Conservation (phyloP, 2,113 vertebrate species). For the Xenus cinereus region DNA sequence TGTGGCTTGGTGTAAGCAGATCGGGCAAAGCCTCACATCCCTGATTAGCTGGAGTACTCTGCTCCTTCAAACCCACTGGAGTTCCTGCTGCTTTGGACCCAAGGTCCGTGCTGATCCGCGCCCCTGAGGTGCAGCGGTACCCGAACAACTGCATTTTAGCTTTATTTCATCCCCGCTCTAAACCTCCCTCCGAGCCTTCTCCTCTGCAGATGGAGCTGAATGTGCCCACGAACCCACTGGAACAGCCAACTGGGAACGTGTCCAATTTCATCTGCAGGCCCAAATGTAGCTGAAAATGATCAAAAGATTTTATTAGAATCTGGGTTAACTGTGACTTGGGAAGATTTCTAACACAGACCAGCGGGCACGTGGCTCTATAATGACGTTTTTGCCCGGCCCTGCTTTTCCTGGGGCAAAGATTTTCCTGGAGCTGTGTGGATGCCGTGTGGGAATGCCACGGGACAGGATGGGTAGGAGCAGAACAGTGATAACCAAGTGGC, state of each 20-base stretch:
- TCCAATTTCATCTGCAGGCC: constrained; percentile 17
- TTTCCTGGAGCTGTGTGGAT: background rate
- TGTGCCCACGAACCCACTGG: background rate
- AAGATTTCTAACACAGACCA: constrained; percentile 5
- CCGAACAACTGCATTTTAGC: background rate
- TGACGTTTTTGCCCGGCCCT: background rate
- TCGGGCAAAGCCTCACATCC: background rate
- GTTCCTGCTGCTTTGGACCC: background rate
- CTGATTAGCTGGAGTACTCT: background rate
- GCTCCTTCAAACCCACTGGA: background rate
- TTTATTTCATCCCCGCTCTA: background rate
- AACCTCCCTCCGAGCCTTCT: background rate
- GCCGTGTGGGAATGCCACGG: background rate
- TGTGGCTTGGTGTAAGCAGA: background rate
- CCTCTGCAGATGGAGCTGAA: background rate
- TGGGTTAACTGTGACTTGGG: constrained; percentile 40
- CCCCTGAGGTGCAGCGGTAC: background rate
- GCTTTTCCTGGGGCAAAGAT: background rate
- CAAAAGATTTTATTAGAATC: constrained; percentile 44
- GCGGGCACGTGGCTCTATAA: background rate
- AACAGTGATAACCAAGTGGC: background rate
- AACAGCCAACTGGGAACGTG: background rate
- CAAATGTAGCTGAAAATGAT: constrained; percentile 33
- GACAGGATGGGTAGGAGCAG: background rate
- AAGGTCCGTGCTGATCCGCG: background rate